Evolutionary conservation across 2,797 vertebrate species (phyloP).

Genomic region (Sparus aurata): DNA sequence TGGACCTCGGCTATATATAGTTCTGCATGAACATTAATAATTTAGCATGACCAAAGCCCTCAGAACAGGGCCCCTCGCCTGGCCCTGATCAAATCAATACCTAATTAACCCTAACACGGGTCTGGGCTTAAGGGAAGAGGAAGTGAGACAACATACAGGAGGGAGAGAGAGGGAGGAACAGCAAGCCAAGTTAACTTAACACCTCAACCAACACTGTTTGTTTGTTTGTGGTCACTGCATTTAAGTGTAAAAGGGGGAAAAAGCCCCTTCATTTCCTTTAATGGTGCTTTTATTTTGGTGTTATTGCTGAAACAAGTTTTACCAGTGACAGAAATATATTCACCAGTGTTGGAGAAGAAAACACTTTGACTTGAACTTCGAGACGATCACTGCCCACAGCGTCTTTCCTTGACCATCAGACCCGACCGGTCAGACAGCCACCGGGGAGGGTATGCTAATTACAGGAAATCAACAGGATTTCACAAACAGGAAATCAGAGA

Average conservation of each 20-base stretch:
- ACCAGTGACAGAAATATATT: no score
- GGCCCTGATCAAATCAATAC: conserved; percentile 71
- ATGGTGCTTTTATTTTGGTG: no score
- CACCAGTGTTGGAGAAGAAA: no score
- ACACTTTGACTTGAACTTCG: no score
- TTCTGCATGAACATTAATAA: conserved; percentile 72
- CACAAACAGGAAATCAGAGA: no score
- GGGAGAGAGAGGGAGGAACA: not conserved
- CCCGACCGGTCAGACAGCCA: no score
- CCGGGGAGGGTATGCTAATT: no score
- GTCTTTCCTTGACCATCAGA: no score
- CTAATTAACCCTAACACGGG: conserved; percentile 68
- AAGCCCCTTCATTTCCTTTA: no score
- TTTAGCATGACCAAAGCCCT: conserved; percentile 64
- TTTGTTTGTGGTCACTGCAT: not conserved
- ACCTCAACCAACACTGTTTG: not conserved
- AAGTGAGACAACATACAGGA: conserved; percentile 23
- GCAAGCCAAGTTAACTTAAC: conserved; percentile 1
- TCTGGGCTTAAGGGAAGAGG: conserved; percentile 30
- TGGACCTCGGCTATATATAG: conserved; percentile 60
- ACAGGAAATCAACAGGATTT: no score
- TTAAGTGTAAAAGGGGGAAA: not conserved
- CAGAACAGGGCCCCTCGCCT: conserved; percentile 38
- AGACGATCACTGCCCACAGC: no score
- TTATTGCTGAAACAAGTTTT: no score